These are phyloP conservation scores for Indicator maculatus DNA, from an alignment of 2,113 vertebrate species.

Conservation along the genomic window DNA sequence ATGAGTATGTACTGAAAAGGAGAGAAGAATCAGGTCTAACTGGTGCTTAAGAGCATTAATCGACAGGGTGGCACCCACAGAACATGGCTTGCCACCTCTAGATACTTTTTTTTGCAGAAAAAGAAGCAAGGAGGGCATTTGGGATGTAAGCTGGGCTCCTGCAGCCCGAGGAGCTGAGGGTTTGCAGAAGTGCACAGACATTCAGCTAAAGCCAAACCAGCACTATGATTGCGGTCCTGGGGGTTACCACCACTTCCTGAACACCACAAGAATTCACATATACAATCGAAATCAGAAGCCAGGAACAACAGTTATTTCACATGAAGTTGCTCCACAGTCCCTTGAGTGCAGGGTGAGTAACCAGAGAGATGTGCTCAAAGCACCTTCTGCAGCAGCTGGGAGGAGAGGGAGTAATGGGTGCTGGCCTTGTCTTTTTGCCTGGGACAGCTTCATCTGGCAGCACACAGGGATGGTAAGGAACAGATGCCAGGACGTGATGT, in stretches of 20 bases:
- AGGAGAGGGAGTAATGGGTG: neutral
- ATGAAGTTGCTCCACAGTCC: conserved; percentile 2
- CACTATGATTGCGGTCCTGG: conserved; percentile 22
- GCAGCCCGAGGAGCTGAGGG: neutral
- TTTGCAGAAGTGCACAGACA: conserved; percentile 18
- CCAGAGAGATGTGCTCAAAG: neutral
- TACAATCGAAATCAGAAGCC: conserved; percentile 30
- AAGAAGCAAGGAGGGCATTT: neutral
- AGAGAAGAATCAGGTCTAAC: neutral
- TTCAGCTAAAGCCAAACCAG: neutral
- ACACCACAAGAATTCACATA: conserved; percentile 4
- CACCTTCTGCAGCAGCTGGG: rapidly evolving
- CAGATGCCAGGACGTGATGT: neutral
- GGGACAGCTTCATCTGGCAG: neutral
- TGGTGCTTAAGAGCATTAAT: neutral
- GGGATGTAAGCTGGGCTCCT: neutral
- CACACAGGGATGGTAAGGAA: neutral
- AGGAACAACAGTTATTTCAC: conserved; percentile 36
- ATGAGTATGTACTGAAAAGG: neutral
- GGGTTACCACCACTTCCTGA: conserved; percentile 56
- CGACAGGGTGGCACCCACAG: neutral
- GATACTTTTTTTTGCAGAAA: neutral
- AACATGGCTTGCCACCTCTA: neutral
- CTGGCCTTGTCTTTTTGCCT: neutral
- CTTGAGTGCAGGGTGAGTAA: neutral